Evolutionary conservation across 2,888 invertebrate genomes (phyloP).

Genomic region (Drosophila emarginata): DNA sequence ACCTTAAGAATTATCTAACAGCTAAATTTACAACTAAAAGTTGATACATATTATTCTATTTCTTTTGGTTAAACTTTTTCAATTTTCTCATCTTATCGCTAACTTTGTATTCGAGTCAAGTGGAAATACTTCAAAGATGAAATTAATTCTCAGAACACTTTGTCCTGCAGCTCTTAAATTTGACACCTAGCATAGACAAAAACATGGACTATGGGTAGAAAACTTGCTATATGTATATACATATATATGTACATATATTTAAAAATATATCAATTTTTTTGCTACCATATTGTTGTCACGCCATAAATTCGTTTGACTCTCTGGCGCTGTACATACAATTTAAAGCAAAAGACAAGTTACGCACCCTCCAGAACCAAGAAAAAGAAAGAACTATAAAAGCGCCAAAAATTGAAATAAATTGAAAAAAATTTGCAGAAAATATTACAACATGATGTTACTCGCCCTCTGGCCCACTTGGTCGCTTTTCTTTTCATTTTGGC

Average conservation of each 20-base stretch:
- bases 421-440: constrained; percentile 63
- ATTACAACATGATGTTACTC: constrained; percentile 51
- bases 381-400: constrained; percentile 52
- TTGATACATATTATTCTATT: too few species aligned
- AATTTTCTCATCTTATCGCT: too few species aligned
- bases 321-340: constrained; percentile 59
- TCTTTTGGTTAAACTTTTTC: too few species aligned
- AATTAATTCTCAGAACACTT: neutral
- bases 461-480: neutral
- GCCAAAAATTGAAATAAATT: constrained; percentile 72
- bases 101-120: neutral
- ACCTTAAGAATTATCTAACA: too few species aligned
- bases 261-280: neutral
- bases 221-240: neutral
- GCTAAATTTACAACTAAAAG: too few species aligned
- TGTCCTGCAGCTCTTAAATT: neutral
- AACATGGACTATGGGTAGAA: neutral
- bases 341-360: constrained; percentile 55
- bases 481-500: neutral
- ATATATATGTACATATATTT: neutral
- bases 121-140: neutral
- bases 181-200: neutral
- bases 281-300: constrained; percentile 56
- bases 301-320: constrained; percentile 72
- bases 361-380: constrained; percentile 33